phyloP scores from a whole-genome alignment of 2,888 invertebrate species.

The Campoletis raptor region DNA sequence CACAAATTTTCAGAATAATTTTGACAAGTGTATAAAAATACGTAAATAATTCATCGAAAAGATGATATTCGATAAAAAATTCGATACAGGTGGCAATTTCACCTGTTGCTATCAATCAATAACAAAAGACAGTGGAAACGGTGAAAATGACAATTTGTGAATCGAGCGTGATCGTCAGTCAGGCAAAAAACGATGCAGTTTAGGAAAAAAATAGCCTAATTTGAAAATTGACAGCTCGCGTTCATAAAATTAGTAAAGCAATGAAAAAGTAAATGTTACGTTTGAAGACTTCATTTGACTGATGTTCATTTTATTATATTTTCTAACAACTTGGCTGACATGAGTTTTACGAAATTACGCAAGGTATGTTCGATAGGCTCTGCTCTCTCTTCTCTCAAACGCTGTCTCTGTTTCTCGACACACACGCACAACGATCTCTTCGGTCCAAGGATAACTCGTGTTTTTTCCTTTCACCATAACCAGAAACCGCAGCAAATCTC shows the following conservation, averaged over 20 bases:
- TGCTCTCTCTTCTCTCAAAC: background rate
- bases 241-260: background rate
- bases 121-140: background rate
- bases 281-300: background rate
- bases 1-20: background rate
- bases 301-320: slow-evolving; percentile 9
- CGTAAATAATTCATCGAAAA: background rate
- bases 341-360: slow-evolving; percentile 72
- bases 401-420: slow-evolving; percentile 3
- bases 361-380: slow-evolving; percentile 70
- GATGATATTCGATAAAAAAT: background rate
- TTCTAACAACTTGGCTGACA: slow-evolving; percentile 47
- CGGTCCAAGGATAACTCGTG: slow-evolving; percentile 36
- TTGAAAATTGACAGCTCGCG: background rate
- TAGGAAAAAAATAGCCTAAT: slow-evolving; percentile 1
- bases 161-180: slow-evolving; percentile 7
- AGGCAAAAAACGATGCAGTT: background rate
- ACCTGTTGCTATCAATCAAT: background rate
- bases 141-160: background rate
- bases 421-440: slow-evolving; percentile 11
- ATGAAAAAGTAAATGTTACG: background rate
- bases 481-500: background rate
- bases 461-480: slow-evolving; percentile 52
- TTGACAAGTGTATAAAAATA: background rate
- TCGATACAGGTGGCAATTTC: background rate